Conservation (phyloP, 2,888 invertebrate species). For the Sinhomidia bicolor region DNA sequence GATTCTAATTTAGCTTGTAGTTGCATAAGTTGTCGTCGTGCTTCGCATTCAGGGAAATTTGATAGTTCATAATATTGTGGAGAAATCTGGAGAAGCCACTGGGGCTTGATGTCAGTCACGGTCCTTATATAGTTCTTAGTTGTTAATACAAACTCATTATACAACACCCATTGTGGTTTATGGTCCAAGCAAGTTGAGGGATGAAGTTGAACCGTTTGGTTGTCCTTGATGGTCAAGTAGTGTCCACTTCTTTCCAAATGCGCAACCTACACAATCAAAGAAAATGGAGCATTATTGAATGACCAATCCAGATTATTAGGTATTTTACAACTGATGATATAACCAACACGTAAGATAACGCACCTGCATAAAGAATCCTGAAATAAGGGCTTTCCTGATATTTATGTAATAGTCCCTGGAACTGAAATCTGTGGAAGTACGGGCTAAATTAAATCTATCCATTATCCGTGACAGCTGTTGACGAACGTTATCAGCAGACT, state of each 20-base stretch:
- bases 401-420: constrained; percentile 99
- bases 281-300: not conserved
- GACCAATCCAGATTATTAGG: not conserved
- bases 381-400: constrained; percentile 98
- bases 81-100: constrained; percentile 96
- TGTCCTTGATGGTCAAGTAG: constrained; percentile 99
- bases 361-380: constrained; percentile 99
- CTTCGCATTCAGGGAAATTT: constrained; percentile 99
- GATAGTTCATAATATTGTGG: constrained; percentile 99
- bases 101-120: constrained; percentile 98
- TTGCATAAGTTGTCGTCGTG: constrained; percentile 94
- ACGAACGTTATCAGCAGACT: constrained; percentile 99
- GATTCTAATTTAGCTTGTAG: constrained; percentile 93
- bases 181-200: constrained; percentile 99
- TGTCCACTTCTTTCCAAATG: constrained; percentile 99
- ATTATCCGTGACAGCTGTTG: constrained; percentile 98
- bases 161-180: constrained; percentile 99
- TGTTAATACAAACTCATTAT: constrained; percentile 99
- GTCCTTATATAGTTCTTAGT: constrained; percentile 99
- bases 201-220: constrained; percentile 99
- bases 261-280: constrained; percentile 87
- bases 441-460: constrained; percentile 96
- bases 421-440: constrained; percentile 98
- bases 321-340: not conserved
- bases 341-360: constrained; percentile 20